Base-by-base conservation (phyloP, 35 echinoderm and acorn worm species). In the Ptychodera flava region DNA sequence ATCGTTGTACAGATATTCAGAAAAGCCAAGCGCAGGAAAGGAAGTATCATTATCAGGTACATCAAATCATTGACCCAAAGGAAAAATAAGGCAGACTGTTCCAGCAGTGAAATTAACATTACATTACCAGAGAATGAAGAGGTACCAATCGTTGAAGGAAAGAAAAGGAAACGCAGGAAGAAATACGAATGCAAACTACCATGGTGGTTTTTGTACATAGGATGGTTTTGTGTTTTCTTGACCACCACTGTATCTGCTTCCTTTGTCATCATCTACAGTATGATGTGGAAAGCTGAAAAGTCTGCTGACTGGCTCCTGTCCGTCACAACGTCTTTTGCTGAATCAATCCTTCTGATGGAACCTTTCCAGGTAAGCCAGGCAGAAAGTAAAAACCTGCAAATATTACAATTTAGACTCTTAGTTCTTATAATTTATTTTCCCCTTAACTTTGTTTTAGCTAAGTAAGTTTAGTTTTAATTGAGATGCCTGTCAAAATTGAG, bases 181-280 rank as follows among this genome's bases (percentile, higher is more conserved):
- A 88, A 88, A 85, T 64, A 78, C 81, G 82, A 78, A 84, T 81
- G 64, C 78, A 75, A 12, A 22, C 81, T 92, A 28, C 91, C 91
- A 0, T 87, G 88, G 76, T 92, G 91, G 86, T 87, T 38, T 78
- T 33, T 92, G 33, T 92, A 92, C 82, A 36, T 92, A 16, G 91
- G 76, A 35, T 92, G 87, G 45, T 31, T 85, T 30, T 10, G 85
- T 1, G 34, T 88, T 0, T 83, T 88, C 30, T 2, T 92, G 31
- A 80, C 91, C 0, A 78, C 76, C 31, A 80, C 89, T 29, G 34
- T 84, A 29, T 82, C 91, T 28, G 88, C 81, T 1, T 92, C 88
- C 91, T 92, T 92, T 78, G 85, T 38, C 0, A 78, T 92, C 0
- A 34, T 92, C 10, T 92, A 92, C 81, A 92, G 91, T 38, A 31